Evolutionary conservation across 1,140 invertebrate species (phyloP).

Genomic region (Helicoverpa armigera): DNA sequence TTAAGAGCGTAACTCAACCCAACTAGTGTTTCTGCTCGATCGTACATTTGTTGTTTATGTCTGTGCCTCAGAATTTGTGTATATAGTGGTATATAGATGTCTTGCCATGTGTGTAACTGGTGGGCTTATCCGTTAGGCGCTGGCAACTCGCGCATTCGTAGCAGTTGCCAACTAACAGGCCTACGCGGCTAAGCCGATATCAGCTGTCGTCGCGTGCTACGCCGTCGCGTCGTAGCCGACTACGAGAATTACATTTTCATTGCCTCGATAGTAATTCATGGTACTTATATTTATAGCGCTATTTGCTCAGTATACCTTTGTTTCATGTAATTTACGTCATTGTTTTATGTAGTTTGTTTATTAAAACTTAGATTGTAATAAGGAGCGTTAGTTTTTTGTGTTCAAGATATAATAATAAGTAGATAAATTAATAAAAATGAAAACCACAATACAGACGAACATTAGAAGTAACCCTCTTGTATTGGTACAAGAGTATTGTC

Average conservation of each 20-base stretch:
- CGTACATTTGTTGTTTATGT: conserved; percentile 43
- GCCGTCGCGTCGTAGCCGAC: conserved; percentile 57
- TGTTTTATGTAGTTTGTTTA: conserved; percentile 8
- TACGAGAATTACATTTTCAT: conserved; percentile 40
- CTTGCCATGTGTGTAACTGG: conserved; percentile 55
- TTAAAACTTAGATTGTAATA: background rate
- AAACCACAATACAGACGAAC: background rate
- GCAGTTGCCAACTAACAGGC: conserved; percentile 73
- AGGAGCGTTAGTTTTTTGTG: background rate
- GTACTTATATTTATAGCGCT: conserved; percentile 24
- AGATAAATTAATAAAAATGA: conserved; percentile 37
- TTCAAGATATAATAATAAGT: background rate
- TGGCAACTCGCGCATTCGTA: conserved; percentile 80
- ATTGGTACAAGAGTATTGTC: conserved; percentile 42
- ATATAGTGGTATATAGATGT: conserved; percentile 17
- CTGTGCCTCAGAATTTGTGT: conserved; percentile 42
- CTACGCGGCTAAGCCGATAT: conserved; percentile 75
- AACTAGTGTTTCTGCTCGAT: conserved; percentile 22
- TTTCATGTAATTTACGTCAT: conserved; percentile 1
- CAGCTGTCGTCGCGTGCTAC: conserved; percentile 67
- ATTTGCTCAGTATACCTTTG: conserved; percentile 12
- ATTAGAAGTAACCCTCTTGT: conserved; percentile 12
- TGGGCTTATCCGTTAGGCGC: conserved; percentile 64
- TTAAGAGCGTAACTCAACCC: conserved; percentile 46
- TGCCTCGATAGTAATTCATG: conserved; percentile 27